Evolutionary conservation across 2,113 vertebrate genomes (phyloP), one percentile per base, ranked within the genome.

Genomic region (Seriola dumerili): DNA sequence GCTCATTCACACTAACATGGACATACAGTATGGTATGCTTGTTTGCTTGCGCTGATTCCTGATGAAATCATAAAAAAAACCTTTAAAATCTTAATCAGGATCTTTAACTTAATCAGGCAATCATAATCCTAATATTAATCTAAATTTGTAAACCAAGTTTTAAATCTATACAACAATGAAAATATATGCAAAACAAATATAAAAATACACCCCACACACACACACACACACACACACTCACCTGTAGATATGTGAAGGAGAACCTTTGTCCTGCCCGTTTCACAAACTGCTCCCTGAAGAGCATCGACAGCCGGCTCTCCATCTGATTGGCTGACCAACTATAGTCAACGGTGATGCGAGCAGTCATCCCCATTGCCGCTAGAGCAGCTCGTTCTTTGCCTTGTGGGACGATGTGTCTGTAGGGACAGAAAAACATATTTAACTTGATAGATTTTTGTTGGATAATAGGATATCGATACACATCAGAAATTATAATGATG

Each of bases 231-330:
- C 34, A 55, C 9, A 44, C 17, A 59, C 50, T 9, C 34, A 94
- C 94, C 93, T 94, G 91, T 3, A 94, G 78, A 76, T 88, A 94
- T 0, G 90, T 91, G 48, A 94, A 92, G 46, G 75, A 76, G 73
- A 93, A 85, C 21, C 2, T 84, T 32, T 82, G 80, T 73, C 21
- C 87, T 0, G 13, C n/a, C 25, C 5, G 23, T 42, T 76, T 87
- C 1, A 54, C n/a, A 75, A 89, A 85, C 32, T 38, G 52, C 1
- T 48, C 40, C 16, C 29, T n/a, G 72, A 94, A 92, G n/a, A 92
- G 72, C 64, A 38, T 4, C 1, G 21, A 52, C 68, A 94, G 44
- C 0, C 91, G 87, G 54, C 74, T 81, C 63, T 80, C 78, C 86
- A 89, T 78, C 84, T 94, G 88, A 55, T 40, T 74, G 54, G 85